Conservation (phyloP, 2,888 invertebrate species). For the Tachina lurida region DNA sequence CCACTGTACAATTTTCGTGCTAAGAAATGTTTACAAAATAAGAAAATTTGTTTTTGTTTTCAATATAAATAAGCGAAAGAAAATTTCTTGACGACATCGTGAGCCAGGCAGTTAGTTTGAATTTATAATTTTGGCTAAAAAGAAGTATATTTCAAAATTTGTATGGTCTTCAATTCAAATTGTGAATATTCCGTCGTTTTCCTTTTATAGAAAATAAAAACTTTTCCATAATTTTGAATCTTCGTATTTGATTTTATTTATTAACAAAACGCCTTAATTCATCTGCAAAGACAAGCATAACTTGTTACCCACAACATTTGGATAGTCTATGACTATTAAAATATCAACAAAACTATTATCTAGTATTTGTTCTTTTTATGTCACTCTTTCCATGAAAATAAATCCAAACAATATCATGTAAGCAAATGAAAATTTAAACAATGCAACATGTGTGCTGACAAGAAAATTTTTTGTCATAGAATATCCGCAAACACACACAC, state of each 20-base stretch:
- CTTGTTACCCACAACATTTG: constrained; percentile 13
- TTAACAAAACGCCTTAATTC: neutral
- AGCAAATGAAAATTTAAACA: constrained; percentile 58
- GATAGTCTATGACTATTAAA: constrained; percentile 29
- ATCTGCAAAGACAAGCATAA: neutral
- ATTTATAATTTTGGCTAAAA: no score
- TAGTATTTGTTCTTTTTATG: neutral
- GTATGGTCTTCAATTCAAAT: no score
- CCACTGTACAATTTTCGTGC: no score
- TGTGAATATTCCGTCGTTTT: no score
- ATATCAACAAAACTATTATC: constrained; percentile 21
- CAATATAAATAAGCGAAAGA: no score
- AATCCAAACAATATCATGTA: constrained; percentile 12
- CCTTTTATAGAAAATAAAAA: no score
- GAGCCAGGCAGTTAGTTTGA: no score
- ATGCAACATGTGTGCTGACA: constrained; percentile 64
- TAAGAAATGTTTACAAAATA: no score
- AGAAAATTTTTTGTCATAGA: constrained; percentile 50
- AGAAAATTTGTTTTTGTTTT: no score
- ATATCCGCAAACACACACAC: neutral
- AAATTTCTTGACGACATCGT: no score
- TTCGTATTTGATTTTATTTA: neutral
- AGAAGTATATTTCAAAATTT: no score
- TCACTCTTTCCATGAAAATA: neutral
- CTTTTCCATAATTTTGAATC: neutral